Percentiles rank a stretch among this genome's conserved stretches.
Evolutionary conservation across 2,113 vertebrate genomes (phyloP).

Genomic region (Oenanthe melanoleuca): DNA sequence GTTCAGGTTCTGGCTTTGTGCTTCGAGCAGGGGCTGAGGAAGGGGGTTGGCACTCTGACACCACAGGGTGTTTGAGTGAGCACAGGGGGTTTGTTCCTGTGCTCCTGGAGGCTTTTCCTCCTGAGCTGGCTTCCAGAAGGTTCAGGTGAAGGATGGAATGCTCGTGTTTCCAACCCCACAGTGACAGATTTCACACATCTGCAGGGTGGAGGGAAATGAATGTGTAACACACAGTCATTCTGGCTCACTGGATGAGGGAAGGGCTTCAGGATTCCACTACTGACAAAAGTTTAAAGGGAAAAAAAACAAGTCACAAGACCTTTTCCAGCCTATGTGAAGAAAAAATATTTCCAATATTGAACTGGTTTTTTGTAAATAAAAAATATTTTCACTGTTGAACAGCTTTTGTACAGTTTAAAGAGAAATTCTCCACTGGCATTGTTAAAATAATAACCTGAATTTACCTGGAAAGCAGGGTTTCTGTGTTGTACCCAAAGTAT

Average conservation of each 20-base stretch:
- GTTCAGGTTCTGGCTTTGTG: neutral
- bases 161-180: neutral
- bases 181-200: rapidly evolving
- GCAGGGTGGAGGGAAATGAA: neutral
- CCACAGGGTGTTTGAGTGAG: neutral
- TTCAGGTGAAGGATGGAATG: neutral
- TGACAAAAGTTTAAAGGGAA: neutral
- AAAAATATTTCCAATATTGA: neutral
- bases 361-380: neutral
- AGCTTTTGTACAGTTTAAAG: neutral
- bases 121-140: neutral
- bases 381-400: neutral
- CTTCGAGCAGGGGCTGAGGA: neutral
- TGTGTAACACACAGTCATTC: rapidly evolving
- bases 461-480: neutral
- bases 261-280: rapidly evolving
- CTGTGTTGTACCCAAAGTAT: neutral
- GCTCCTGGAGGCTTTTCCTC: neutral
- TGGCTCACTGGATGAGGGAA: neutral
- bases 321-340: slow-evolving; percentile 8
- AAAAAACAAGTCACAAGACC: neutral
- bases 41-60: neutral
- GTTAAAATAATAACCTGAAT: neutral
- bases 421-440: neutral
- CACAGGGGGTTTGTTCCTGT: neutral